Evolutionary conservation across 2,797 vertebrate genomes (phyloP).

Genomic region (Liparis tanakae): DNA sequence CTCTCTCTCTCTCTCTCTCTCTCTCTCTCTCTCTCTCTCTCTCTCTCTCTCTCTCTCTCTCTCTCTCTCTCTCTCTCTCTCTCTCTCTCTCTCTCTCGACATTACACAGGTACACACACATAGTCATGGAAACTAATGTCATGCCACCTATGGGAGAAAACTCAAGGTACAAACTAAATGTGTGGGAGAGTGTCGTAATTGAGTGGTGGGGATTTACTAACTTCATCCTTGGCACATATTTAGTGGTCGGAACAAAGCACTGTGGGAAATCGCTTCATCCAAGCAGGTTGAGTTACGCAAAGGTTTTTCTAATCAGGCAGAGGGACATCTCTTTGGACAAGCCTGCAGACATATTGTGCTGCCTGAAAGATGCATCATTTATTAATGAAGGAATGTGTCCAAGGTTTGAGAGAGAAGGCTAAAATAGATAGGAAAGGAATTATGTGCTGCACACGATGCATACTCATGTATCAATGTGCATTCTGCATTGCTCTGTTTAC

Average conservation of each 20-base stretch:
- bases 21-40: too few relatives aligned
- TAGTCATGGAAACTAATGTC: conserved; percentile 12
- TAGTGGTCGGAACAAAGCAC: conserved; percentile 36
- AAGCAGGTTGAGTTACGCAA: conserved; percentile 30
- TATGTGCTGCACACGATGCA: not conserved
- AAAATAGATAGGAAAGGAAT: conserved; percentile 40
- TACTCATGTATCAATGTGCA: not conserved
- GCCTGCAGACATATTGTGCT: conserved; percentile 44
- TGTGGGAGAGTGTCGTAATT: conserved; percentile 1
- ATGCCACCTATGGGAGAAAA: conserved; percentile 37
- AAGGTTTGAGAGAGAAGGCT: conserved; percentile 34
- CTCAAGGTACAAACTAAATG: conserved; percentile 12
- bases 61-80: too few relatives aligned
- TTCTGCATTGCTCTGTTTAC: not conserved
- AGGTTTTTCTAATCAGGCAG: conserved; percentile 51
- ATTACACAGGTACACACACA: conserved; percentile 38
- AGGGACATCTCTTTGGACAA: conserved; percentile 54
- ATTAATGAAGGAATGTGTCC: conserved; percentile 42
- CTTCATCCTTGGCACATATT: conserved; percentile 8
- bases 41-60: too few relatives aligned
- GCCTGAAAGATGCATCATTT: conserved; percentile 43
- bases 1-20: too few relatives aligned
- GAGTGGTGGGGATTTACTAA: conserved; percentile 23
- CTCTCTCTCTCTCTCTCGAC: too few relatives aligned
- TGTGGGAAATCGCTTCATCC: conserved; percentile 34